Evolutionary conservation across 2,113 vertebrate genomes (phyloP).

Genomic region (Ptilonorhynchus violaceus): DNA sequence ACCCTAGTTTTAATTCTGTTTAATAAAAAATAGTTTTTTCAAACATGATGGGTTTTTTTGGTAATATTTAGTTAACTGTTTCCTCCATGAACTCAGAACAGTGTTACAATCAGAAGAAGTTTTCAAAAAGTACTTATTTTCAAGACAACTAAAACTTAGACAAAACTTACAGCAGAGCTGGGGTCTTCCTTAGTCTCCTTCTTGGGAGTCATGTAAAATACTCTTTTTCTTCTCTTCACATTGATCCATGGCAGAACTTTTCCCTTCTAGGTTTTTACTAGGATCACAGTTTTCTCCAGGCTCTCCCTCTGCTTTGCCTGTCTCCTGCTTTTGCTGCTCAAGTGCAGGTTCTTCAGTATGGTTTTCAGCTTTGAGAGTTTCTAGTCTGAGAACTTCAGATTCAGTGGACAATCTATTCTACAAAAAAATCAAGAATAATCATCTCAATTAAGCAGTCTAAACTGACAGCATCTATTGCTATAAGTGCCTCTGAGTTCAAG

Average conservation of each 20-base stretch:
- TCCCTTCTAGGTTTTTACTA: background rate
- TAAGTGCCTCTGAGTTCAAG: background rate
- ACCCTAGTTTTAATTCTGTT: background rate
- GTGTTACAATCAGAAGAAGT: background rate
- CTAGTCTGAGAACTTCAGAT: background rate
- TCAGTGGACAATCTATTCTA: constrained; percentile 16
- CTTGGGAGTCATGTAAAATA: background rate
- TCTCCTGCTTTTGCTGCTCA: background rate
- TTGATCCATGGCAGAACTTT: fast-evolving
- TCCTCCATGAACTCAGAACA: background rate
- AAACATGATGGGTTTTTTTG: background rate
- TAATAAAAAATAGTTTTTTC: background rate
- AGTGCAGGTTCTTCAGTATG: background rate
- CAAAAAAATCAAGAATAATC: constrained; percentile 6
- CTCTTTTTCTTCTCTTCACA: background rate
- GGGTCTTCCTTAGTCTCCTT: background rate
- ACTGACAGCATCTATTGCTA: background rate
- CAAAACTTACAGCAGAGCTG: background rate
- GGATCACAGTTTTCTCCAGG: background rate
- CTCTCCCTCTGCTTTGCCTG: background rate
- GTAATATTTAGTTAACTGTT: background rate
- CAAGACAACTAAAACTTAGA: background rate
- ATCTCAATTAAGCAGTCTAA: background rate
- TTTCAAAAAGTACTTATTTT: background rate
- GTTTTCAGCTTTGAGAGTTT: background rate